Evolutionary conservation across 1,140 invertebrate genomes (phyloP).

Genomic region (Brachionus rubens): DNA sequence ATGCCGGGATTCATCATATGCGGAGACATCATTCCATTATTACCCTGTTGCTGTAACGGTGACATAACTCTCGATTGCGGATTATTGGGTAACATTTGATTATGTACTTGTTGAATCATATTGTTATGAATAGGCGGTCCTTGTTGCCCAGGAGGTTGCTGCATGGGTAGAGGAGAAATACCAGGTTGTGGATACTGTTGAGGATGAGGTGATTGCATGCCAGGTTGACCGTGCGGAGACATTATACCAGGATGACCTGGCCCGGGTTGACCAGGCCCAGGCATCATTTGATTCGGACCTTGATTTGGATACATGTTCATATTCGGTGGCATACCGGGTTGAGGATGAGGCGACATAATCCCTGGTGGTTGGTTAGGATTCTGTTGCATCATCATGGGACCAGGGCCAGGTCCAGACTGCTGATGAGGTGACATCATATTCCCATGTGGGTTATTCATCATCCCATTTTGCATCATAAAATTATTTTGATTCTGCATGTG

Average conservation of each 20-base stretch:
- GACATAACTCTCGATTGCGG: constrained; percentile 36
- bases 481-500: constrained; percentile 39
- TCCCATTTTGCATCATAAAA: constrained; percentile 24
- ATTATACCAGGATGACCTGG: constrained; percentile 23
- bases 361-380: neutral
- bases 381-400: constrained; percentile 29
- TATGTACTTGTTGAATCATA: constrained; percentile 42
- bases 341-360: constrained; percentile 32
- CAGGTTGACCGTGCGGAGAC: constrained; percentile 27
- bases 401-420: neutral
- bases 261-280: neutral
- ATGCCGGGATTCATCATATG: constrained; percentile 34
- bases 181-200: constrained; percentile 25
- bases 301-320: constrained; percentile 19
- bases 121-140: constrained; percentile 9
- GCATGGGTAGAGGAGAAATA: constrained; percentile 17
- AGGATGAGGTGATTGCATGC: constrained; percentile 31
- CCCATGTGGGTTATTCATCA: constrained; percentile 20
- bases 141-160: neutral
- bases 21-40: constrained; percentile 39
- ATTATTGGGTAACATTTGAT: constrained; percentile 38
- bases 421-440: constrained; percentile 41
- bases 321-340: neutral
- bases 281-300: neutral
- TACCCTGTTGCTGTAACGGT: neutral